phyloP scores from a whole-genome alignment of 2,113 vertebrate genomes.

The Vulpes lagopus region DNA sequence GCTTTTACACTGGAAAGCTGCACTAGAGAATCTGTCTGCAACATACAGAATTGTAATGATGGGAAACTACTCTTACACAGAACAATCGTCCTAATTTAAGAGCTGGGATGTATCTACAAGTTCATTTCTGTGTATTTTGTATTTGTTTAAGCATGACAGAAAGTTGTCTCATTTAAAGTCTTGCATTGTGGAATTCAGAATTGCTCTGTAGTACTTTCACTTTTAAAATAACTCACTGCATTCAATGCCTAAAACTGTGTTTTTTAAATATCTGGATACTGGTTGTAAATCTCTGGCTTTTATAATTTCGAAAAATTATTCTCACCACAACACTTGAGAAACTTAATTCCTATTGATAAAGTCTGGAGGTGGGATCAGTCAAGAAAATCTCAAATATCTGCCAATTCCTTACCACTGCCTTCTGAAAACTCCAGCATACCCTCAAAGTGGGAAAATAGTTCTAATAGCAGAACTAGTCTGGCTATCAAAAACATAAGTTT shows the following conservation, averaged over 20 bases:
- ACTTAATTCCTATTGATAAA: constrained; percentile 43
- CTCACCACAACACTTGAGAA: not conserved
- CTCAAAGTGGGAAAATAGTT: not conserved
- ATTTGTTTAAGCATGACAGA: constrained; percentile 26
- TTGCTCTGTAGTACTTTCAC: constrained; percentile 27
- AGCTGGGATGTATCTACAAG: not conserved
- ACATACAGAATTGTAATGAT: constrained; percentile 5
- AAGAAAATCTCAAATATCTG: constrained; percentile 29
- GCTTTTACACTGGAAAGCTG: not conserved
- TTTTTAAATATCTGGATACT: constrained; percentile 37
- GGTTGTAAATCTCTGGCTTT: not conserved
- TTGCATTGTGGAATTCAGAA: constrained; percentile 31
- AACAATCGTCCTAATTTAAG: constrained; percentile 46
- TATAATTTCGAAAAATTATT: constrained; percentile 39
- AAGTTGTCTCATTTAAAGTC: constrained; percentile 31
- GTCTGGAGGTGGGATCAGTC: not conserved
- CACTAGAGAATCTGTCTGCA: not conserved
- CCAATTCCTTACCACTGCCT: not conserved
- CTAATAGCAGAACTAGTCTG: not conserved
- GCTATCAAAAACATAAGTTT: not conserved
- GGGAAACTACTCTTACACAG: constrained; percentile 20
- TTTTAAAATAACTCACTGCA: constrained; percentile 2
- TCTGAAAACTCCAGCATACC: not conserved
- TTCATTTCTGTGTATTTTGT: constrained; percentile 14
- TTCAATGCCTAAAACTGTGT: not conserved